phyloP scores from a whole-genome alignment of 2,113 vertebrate genomes.

The Tiliqua scincoides region DNA sequence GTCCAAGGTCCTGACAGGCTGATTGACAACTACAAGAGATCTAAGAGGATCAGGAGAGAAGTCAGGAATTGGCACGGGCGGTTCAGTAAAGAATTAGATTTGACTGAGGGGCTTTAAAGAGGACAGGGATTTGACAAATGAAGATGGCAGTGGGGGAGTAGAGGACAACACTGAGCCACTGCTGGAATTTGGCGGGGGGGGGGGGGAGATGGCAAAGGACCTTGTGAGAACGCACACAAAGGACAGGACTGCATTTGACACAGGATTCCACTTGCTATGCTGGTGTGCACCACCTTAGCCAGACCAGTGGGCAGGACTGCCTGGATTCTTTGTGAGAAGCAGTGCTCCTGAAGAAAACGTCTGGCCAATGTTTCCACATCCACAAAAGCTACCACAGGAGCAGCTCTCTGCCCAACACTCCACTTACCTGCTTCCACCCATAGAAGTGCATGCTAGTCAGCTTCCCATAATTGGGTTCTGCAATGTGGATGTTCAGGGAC shows the following conservation, averaged over 20 bases:
- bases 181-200: too few relatives aligned
- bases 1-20: neutral
- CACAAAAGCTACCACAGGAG: fast-evolving
- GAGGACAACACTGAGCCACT: neutral
- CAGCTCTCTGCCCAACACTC: neutral
- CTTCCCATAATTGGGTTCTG: constrained; percentile 96
- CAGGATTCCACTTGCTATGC: neutral
- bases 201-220: neutral
- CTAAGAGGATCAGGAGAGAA: neutral
- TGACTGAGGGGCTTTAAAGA: neutral
- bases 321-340: neutral
- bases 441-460: constrained; percentile 99
- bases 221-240: neutral
- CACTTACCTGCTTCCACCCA: constrained; percentile 91
- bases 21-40: neutral
- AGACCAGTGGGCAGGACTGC: neutral
- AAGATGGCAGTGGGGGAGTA: too few relatives aligned
- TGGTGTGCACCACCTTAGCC: neutral
- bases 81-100: neutral
- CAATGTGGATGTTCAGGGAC: constrained; percentile 96
- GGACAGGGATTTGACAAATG: neutral
- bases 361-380: fast-evolving
- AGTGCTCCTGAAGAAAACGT: neutral
- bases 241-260: neutral
- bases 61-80: neutral